Evolutionary conservation across 2,113 vertebrate species (phyloP).

Genomic region (Reinhardtius hippoglossoides): DNA sequence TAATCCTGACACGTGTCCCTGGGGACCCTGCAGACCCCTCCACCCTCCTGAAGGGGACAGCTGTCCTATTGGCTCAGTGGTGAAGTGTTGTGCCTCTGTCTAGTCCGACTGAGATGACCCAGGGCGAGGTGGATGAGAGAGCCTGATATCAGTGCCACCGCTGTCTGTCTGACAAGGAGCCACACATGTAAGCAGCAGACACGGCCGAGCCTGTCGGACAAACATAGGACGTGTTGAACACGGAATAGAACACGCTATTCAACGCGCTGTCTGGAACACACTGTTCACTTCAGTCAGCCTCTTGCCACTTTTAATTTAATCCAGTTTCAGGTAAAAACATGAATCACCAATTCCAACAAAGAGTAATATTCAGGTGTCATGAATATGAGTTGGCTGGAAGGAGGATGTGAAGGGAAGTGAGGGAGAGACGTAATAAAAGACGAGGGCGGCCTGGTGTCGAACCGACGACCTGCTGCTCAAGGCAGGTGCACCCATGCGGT

Average conservation of each 20-base stretch:
- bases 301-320: neutral
- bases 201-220: neutral
- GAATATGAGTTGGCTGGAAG: too few species aligned
- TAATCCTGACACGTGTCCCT: slow-evolving; percentile 46
- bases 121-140: slow-evolving; percentile 42
- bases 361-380: too few species aligned
- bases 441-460: too few species aligned
- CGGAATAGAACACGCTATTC: slow-evolving; percentile 4
- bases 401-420: too few species aligned
- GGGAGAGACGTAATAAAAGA: too few species aligned
- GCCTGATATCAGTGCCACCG: slow-evolving; percentile 38
- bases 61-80: slow-evolving; percentile 33
- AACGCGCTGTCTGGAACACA: neutral
- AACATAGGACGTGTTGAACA: neutral
- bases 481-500: too few species aligned
- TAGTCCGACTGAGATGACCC: slow-evolving; percentile 47
- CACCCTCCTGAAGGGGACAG: slow-evolving; percentile 33
- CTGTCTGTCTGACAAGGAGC: slow-evolving; percentile 41
- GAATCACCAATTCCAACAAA: too few species aligned
- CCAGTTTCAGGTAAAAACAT: too few species aligned
- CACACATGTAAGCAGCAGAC: slow-evolving; percentile 1
- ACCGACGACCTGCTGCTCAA: too few species aligned
- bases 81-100: slow-evolving; percentile 40
- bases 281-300: neutral
- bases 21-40: slow-evolving; percentile 22